Evolutionary conservation across 2,888 invertebrate species (phyloP).

Genomic region (Holacanthella duospinosa): DNA sequence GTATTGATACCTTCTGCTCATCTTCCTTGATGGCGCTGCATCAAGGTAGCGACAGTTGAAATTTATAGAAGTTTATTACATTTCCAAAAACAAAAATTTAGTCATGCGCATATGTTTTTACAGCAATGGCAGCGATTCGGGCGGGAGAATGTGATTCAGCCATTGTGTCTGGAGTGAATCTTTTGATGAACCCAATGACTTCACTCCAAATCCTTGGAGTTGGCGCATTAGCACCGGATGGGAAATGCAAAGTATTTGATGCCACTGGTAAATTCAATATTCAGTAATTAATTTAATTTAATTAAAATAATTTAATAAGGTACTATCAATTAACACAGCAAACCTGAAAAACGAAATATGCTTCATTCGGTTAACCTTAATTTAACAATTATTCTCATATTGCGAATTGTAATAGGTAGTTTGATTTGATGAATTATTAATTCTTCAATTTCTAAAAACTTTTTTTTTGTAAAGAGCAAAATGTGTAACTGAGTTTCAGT

Average conservation of each 20-base stretch:
- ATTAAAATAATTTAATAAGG: background rate
- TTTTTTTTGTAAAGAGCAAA: too few relatives aligned
- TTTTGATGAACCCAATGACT: conserved; percentile 51
- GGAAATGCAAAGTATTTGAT: conserved; percentile 55
- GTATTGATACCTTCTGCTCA: conserved; percentile 57
- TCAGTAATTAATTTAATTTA: background rate
- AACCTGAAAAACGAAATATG: background rate
- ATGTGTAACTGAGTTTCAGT: too few relatives aligned
- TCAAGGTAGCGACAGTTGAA: conserved; percentile 37
- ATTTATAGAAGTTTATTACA: background rate
- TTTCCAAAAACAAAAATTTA: too few relatives aligned
- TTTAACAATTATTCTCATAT: too few relatives aligned
- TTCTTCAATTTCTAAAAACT: background rate
- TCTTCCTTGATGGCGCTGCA: conserved; percentile 54
- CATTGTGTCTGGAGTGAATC: conserved; percentile 49
- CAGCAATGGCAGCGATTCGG: conserved; percentile 40
- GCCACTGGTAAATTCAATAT: conserved; percentile 46
- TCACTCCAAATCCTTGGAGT: conserved; percentile 54
- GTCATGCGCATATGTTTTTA: background rate
- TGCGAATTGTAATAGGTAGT: too few relatives aligned
- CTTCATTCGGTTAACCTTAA: background rate
- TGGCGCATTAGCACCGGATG: conserved; percentile 53
- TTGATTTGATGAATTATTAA: background rate
- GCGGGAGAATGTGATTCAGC: conserved; percentile 46
- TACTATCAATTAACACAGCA: background rate